phyloP scores from a whole-genome alignment of 2,113 vertebrate species.

The Paramisgurnus dabryanus region DNA sequence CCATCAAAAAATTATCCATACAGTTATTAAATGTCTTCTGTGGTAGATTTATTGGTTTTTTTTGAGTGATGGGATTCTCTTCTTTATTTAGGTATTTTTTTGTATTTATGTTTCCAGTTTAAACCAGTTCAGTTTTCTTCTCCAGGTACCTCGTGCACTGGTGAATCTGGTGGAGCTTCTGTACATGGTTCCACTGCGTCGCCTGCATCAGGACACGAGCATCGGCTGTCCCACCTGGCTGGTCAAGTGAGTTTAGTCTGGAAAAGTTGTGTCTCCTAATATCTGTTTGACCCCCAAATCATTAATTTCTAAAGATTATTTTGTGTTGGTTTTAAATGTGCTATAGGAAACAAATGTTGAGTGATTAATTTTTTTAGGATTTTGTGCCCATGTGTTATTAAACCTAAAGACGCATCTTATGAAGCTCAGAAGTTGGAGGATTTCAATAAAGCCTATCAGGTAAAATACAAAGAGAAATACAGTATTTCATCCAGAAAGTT shows the following conservation, averaged over 20 bases:
- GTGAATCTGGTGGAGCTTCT: slow-evolving; percentile 86
- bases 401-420: slow-evolving; percentile 70
- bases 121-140: background rate
- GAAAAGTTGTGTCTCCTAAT: background rate
- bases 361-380: slow-evolving; percentile 65
- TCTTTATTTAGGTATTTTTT: no score
- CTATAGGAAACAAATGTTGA: background rate
- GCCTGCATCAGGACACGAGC: slow-evolving; percentile 71
- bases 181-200: slow-evolving; percentile 73
- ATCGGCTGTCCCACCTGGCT: slow-evolving; percentile 78
- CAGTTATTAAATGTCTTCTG: no score
- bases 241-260: slow-evolving; percentile 62
- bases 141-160: slow-evolving; percentile 86
- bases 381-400: slow-evolving; percentile 82
- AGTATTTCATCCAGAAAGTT: background rate
- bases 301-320: background rate
- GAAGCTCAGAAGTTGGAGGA: slow-evolving; percentile 74
- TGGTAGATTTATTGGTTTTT: no score
- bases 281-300: background rate
- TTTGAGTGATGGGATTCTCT: no score
- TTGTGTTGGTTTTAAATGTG: slow-evolving; percentile 13
- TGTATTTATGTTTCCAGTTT: background rate
- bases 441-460: slow-evolving; percentile 81
- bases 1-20: no score
- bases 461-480: slow-evolving; percentile 47